Base-by-base conservation (phyloP, 2,797 vertebrate species). In the Ficedula albicollis region DNA sequence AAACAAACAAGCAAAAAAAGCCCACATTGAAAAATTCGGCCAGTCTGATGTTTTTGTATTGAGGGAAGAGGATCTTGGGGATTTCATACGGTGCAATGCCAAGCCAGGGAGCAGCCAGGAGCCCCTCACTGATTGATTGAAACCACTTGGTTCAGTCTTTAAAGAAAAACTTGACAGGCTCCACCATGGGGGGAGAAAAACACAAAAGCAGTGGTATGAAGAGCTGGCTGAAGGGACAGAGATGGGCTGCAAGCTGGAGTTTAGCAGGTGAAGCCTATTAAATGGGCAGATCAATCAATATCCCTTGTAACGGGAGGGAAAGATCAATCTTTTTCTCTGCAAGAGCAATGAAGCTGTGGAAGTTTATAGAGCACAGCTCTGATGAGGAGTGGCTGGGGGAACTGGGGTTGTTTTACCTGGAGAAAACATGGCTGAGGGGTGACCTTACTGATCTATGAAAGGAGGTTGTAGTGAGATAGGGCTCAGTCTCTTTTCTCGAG, bases 221-320 rank as follows among this genome's bases (percentile, higher is more conserved):
- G 63, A 95, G 77, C 70, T 91, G 87, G 76, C 84, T 96, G 86
- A 84, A 79, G 81, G 72, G 63, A 60, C 56, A 62, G 85, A 75
- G 63, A 79, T 56, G 72, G 76, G 36, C 89, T 86, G 62, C 78
- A 85, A 83, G 68, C 78, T 80, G 79, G 49, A 17, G 8, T 68
- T 93, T 86, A 87, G 85, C 62, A 86, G 93, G 73, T 83, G 76
- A 93, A 95, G 58, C 58, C 46, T 68, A 62, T 95, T 92, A 94
- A 96, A 90, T 43, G 29, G 59, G 77, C 59, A 94, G 52, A 62
- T 89, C 74, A 84, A 94, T 90, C 90, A 84, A 92, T 87, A 92
- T 39, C 18, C 26, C 51, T 89, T 90, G 77, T 52, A 95, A 87
- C 25, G 48, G 27, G 56, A 95, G 25, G 25, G 56, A 74, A 89